A percentile compares a stretch with the other conserved stretches of the same genome.
Evolutionary conservation across 2,113 vertebrate species (phyloP).

Genomic region (Aepyceros melampus): DNA sequence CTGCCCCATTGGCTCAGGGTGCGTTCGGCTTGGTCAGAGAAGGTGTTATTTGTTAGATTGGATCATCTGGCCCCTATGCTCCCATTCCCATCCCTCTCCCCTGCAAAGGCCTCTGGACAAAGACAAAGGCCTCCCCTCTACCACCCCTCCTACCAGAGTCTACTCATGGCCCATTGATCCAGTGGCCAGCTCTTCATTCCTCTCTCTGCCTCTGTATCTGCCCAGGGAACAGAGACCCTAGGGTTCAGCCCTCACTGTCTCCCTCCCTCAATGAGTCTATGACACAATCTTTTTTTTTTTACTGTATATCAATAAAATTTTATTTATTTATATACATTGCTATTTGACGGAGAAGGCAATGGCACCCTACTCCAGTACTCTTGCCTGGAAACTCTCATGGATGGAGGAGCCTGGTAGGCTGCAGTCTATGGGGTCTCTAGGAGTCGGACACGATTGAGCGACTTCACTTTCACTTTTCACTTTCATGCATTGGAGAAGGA

Average conservation of each 20-base stretch:
- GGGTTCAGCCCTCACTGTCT: background rate
- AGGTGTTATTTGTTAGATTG: background rate
- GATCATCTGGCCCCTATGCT: background rate
- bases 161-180: background rate
- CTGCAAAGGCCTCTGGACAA: background rate
- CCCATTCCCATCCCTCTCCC: background rate
- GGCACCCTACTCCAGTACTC: no score
- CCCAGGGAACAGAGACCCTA: background rate
- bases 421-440: no score
- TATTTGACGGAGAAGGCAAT: no score
- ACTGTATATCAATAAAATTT: background rate
- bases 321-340: background rate
- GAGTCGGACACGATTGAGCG: rapidly evolving
- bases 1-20: background rate
- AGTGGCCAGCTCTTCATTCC: background rate
- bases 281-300: background rate
- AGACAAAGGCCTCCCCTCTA: background rate
- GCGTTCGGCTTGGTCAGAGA: background rate
- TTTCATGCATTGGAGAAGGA: no score
- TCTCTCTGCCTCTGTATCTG: background rate
- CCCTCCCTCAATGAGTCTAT: background rate
- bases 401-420: no score
- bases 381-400: no score
- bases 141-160: background rate
- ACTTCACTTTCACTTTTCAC: no score